phyloP scores from a whole-genome alignment of 2,797 vertebrate genomes.

The Aldrovandia affinis region DNA sequence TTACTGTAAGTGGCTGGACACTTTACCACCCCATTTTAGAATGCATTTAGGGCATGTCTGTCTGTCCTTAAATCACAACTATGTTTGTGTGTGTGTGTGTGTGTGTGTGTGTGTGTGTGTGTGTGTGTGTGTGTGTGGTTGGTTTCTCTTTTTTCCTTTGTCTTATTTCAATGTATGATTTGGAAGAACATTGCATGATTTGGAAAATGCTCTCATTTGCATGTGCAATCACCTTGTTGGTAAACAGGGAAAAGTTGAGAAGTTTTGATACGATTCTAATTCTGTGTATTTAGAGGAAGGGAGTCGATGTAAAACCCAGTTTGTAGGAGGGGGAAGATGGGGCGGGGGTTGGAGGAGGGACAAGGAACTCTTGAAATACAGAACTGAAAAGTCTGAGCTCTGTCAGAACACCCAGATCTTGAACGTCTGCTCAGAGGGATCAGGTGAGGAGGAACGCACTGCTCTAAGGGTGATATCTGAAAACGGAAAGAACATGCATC shows the following conservation, averaged over 20 bases:
- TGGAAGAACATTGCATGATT: no score
- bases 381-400: slow-evolving; percentile 2
- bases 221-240: neutral
- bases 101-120: no score
- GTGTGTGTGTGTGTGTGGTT: no score
- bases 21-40: neutral
- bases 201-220: neutral
- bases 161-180: no score
- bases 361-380: neutral
- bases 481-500: neutral
- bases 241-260: neutral
- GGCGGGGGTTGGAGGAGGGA: neutral
- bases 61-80: neutral
- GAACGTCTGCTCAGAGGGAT: slow-evolving; percentile 21
- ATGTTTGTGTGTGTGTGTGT: no score
- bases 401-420: slow-evolving; percentile 9
- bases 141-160: no score
- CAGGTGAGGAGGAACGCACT: slow-evolving; percentile 32
- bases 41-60: neutral
- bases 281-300: slow-evolving; percentile 20
- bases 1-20: neutral
- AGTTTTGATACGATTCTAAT: neutral
- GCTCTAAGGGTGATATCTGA: neutral
- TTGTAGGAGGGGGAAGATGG: slow-evolving; percentile 15
- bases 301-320: slow-evolving; percentile 14